These are phyloP conservation scores for Macrosteles quadrilineatus DNA, from an alignment of 1,140 invertebrate species.

Conservation along the genomic window DNA sequence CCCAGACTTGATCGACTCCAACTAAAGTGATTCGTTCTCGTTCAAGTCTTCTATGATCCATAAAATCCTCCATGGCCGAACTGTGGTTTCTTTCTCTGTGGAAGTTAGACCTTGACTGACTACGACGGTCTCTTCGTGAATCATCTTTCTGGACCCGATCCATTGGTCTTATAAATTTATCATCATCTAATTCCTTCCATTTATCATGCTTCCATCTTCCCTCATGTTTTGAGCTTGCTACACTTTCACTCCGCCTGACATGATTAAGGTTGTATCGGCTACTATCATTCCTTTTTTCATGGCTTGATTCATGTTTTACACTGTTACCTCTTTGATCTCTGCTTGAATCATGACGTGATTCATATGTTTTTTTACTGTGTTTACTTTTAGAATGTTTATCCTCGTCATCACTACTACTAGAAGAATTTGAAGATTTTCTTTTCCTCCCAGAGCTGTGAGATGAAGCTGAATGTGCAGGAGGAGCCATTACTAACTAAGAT, in stretches of 20 bases:
- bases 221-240: neutral
- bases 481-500: conserved; percentile 42
- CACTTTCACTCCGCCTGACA: conserved; percentile 2
- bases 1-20: conserved; percentile 69
- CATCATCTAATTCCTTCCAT: conserved; percentile 4
- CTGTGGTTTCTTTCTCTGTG: conserved; percentile 10
- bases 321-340: neutral
- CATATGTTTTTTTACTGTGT: neutral
- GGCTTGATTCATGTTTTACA: neutral
- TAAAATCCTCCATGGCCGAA: conserved; percentile 38
- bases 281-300: conserved; percentile 12
- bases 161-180: neutral
- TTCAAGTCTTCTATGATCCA: conserved; percentile 60
- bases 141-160: neutral
- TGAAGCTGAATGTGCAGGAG: neutral
- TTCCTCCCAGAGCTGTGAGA: conserved; percentile 3
- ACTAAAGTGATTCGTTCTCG: conserved; percentile 70
- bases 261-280: neutral
- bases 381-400: conserved; percentile 9
- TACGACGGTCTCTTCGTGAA: neutral
- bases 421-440: conserved; percentile 16
- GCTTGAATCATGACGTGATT: no score
- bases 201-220: conserved; percentile 19
- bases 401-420: neutral
- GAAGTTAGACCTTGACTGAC: conserved; percentile 15